A percentile compares a stretch with the other conserved stretches of the same genome.
phyloP scores from a whole-genome alignment of 1,140 invertebrate genomes.

The Cephus cinctus region DNA sequence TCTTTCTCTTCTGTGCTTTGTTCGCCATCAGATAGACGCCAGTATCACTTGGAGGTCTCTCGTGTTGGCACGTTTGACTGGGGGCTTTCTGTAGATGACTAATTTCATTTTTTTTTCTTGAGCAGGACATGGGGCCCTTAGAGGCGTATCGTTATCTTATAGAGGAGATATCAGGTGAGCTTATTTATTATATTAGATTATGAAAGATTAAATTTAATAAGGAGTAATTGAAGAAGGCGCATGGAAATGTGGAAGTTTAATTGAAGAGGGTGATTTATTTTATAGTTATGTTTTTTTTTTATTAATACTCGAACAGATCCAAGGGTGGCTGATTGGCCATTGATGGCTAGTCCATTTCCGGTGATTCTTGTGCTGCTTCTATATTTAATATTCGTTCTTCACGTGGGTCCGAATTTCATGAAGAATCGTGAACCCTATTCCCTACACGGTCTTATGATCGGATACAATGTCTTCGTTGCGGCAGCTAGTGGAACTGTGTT shows the following conservation, averaged over 20 bases:
- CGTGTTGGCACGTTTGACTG: neutral
- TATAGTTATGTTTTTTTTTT: neutral
- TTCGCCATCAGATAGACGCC: neutral
- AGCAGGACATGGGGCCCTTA: conserved; percentile 33
- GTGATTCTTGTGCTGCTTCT: conserved; percentile 55
- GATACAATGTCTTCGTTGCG: conserved; percentile 60
- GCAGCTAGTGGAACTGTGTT: conserved; percentile 54
- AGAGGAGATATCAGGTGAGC: conserved; percentile 42
- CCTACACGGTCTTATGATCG: conserved; percentile 59
- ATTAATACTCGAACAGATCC: too few species aligned
- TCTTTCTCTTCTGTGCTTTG: neutral
- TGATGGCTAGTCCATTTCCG: conserved; percentile 64
- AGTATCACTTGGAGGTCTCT: neutral
- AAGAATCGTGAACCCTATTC: conserved; percentile 59
- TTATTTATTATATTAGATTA: neutral
- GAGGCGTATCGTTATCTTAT: conserved; percentile 41
- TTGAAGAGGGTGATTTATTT: neutral
- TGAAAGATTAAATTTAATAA: too few species aligned
- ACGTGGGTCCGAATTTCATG: conserved; percentile 64
- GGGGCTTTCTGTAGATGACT: neutral
- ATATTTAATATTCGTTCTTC: conserved; percentile 61
- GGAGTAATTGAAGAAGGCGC: too few species aligned
- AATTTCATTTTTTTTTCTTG: conserved; percentile 15
- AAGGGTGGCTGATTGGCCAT: conserved; percentile 75
- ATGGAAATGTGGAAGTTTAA: neutral